Evolutionary conservation across 2,888 invertebrate genomes (phyloP), one percentile per base, ranked within the genome.

Genomic region (Melanophora roralis): DNA sequence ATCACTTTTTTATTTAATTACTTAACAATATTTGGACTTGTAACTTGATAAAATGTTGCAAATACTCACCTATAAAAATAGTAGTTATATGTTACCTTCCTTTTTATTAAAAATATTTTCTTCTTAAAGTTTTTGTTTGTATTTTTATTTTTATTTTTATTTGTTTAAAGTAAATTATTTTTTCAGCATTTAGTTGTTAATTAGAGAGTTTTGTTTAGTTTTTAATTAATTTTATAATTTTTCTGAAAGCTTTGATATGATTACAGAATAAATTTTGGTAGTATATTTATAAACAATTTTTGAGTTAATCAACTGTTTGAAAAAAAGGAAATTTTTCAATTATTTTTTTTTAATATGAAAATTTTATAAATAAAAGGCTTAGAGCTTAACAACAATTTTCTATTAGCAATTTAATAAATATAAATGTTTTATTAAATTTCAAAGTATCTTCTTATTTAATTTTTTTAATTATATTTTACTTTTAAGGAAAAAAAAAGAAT

Each of bases 231-330:
- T 23, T 60, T 53, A 60, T 27, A 27, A 6, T 38, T 36, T 36
- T 62, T 64, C 32, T 51, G 67, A 80, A 80, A 80, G 79, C 80
- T 69, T 80, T 76, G 80, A 80, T 80, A 80, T 80, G 80, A 80
- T 76, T 64, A 73, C 57, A 73, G 67, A 65, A 49, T 64, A 71
- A n/a, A n/a, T 62, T 78, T 68, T 6, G n/a, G n/a, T n/a, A 27
- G 4, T 6, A 3, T 6, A 27, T 27, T 3, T 27, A 5, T 3
- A 27, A 5, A 27, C 27, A 3, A 27, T 5, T 27, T 27, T 27
- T 27, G 6, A 27, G 6, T 27, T 27, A 27, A 27, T 27, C 3
- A 27, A 27, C 3, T 3, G 6, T 5, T 5, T 27, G 3, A 27
- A 27, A 27, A 27, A 5, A 5, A 5, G 3, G 6, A 27, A 3